Percentiles rank a stretch among this genome's conserved stretches.
Evolutionary conservation across 2,888 invertebrate species (phyloP).

Genomic region (Girardia tigrina): DNA sequence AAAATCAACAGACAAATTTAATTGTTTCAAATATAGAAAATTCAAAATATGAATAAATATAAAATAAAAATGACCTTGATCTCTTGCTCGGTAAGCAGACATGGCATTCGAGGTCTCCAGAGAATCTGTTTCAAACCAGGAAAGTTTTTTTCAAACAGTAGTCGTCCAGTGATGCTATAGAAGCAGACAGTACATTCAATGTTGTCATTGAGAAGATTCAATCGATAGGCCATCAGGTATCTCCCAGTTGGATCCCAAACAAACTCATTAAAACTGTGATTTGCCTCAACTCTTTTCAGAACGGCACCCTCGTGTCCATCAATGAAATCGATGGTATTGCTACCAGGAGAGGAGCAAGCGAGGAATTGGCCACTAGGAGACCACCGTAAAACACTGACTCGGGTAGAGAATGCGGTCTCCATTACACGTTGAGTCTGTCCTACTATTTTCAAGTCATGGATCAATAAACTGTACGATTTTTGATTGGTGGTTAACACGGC

Average conservation of each 20-base stretch:
- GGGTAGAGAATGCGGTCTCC: neutral
- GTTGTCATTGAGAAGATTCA: neutral
- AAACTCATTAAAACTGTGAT: conserved; percentile 78
- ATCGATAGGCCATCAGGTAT: conserved; percentile 70
- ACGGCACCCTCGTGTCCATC: conserved; percentile 85
- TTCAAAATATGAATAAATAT: too few species aligned
- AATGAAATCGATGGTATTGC: conserved; percentile 80
- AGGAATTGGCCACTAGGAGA: conserved; percentile 78
- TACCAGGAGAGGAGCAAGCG: conserved; percentile 44
- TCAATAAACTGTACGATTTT: conserved; percentile 46
- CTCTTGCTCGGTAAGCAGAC: neutral
- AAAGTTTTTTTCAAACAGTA: neutral
- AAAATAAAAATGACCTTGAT: too few species aligned
- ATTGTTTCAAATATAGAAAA: too few species aligned
- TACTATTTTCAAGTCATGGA: conserved; percentile 77
- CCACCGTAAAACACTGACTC: conserved; percentile 66
- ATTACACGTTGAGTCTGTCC: conserved; percentile 61
- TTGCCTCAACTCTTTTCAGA: conserved; percentile 74
- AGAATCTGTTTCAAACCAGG: neutral
- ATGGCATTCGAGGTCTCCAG: neutral
- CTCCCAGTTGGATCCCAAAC: conserved; percentile 99
- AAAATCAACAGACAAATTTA: too few species aligned
- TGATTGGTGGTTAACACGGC: conserved; percentile 70
- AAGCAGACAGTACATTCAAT: neutral
- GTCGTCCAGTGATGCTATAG: neutral